These are phyloP conservation scores for Slavum lentiscoides DNA, from an alignment of 2,888 invertebrate species.

Conservation along the genomic window DNA sequence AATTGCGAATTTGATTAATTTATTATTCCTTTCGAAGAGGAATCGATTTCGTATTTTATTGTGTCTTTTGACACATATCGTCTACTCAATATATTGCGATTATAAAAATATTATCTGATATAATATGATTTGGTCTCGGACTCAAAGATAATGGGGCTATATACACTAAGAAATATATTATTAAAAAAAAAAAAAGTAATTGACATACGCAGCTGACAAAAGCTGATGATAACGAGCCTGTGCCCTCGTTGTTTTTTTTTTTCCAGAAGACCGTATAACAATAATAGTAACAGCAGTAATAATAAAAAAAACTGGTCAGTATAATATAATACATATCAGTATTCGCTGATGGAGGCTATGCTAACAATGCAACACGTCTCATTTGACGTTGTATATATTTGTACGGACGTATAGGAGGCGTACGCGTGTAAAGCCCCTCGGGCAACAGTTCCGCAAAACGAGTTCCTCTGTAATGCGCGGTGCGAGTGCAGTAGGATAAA, in stretches of 20 bases:
- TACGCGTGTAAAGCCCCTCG: too few relatives aligned
- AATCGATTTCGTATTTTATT: too few relatives aligned
- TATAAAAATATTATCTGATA: neutral
- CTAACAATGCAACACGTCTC: constrained; percentile 36
- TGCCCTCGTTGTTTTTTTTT: neutral
- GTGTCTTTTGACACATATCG: too few relatives aligned
- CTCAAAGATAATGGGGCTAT: too few relatives aligned
- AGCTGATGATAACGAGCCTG: neutral
- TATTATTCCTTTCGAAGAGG: too few relatives aligned
- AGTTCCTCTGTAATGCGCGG: constrained; percentile 20
- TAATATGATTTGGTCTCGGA: too few relatives aligned
- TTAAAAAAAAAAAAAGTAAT: neutral
- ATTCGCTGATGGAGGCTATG: neutral
- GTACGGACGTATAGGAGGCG: neutral
- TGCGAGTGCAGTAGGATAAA: neutral
- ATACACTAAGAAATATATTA: too few relatives aligned
- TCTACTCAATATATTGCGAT: too few relatives aligned
- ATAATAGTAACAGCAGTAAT: too few relatives aligned
- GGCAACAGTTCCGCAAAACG: neutral
- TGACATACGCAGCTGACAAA: neutral
- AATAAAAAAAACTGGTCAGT: neutral
- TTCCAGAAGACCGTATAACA: neutral
- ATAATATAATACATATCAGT: neutral
- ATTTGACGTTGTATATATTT: neutral
- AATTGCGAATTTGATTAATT: too few relatives aligned